phyloP scores from a whole-genome alignment of 2,888 invertebrate species.

The Catocala fraxini region DNA sequence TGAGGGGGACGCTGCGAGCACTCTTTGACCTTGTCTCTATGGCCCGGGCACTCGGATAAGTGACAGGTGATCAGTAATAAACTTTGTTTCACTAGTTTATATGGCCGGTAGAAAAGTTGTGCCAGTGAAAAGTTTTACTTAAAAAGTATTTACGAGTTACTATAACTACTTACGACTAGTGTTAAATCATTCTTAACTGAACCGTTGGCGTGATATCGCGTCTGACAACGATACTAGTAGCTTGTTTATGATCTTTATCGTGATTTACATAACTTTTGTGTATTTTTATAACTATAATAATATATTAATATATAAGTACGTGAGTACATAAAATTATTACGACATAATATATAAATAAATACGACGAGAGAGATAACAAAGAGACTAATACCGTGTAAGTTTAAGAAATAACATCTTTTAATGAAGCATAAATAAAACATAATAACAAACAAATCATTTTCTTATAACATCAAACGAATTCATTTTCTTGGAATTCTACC shows the following conservation, averaged over 20 bases:
- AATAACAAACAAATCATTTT: slow-evolving; percentile 25
- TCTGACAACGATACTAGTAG: slow-evolving; percentile 17
- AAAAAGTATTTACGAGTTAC: slow-evolving; percentile 72
- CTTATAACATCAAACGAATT: slow-evolving; percentile 39
- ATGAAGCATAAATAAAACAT: slow-evolving; percentile 26
- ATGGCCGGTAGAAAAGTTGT: slow-evolving; percentile 73
- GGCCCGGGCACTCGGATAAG: slow-evolving; percentile 63
- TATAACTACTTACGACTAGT: slow-evolving; percentile 55
- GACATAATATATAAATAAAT: neutral
- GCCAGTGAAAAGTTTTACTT: slow-evolving; percentile 78
- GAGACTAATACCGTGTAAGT: slow-evolving; percentile 4
- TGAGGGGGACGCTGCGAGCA: slow-evolving; percentile 70
- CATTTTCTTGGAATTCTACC: slow-evolving; percentile 50
- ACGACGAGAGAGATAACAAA: slow-evolving; percentile 8
- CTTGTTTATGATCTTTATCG: slow-evolving; percentile 16
- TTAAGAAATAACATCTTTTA: slow-evolving; percentile 18
- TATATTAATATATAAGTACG: neutral
- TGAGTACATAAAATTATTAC: neutral
- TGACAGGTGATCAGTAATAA: slow-evolving; percentile 66
- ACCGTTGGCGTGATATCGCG: slow-evolving; percentile 18
- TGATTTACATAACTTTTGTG: slow-evolving; percentile 10
- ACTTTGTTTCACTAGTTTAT: slow-evolving; percentile 76
- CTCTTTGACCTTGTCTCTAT: slow-evolving; percentile 70
- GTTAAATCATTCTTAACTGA: slow-evolving; percentile 25
- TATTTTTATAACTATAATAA: slow-evolving; percentile 13